These are phyloP conservation scores for Hydrolagus colliei DNA, from an alignment of 2,797 vertebrate species.

Conservation along the genomic window DNA sequence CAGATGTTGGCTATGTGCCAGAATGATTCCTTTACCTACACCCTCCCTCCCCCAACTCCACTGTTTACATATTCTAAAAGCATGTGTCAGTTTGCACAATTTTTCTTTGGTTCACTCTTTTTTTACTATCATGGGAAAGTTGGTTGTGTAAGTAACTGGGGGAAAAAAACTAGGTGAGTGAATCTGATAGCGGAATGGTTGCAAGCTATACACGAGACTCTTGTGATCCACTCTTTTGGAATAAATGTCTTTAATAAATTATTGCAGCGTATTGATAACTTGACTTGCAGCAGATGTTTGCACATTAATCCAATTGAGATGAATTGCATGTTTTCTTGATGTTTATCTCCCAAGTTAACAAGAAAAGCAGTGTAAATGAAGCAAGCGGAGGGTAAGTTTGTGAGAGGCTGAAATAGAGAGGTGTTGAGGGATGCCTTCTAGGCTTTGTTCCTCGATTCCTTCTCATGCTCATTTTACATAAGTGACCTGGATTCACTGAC, in stretches of 20 bases:
- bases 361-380: slow-evolving; percentile 15
- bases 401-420: too few relatives aligned
- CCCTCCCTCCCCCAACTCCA: neutral
- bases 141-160: slow-evolving; percentile 8
- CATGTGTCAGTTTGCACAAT: neutral
- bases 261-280: slow-evolving; percentile 28
- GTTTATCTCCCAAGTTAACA: slow-evolving; percentile 29
- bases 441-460: too few relatives aligned
- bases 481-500: too few relatives aligned
- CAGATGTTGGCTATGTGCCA: neutral
- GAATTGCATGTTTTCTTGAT: slow-evolving; percentile 23
- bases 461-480: too few relatives aligned
- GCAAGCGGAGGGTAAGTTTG: too few relatives aligned
- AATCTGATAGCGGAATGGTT: neutral
- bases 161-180: neutral
- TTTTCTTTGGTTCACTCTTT: neutral
- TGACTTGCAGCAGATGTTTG: slow-evolving; percentile 19
- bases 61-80: neutral
- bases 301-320: slow-evolving; percentile 29
- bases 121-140: neutral
- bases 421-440: too few relatives aligned
- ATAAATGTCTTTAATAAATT: slow-evolving; percentile 31
- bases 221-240: neutral
- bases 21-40: neutral
- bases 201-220: slow-evolving; percentile 1